Evolutionary conservation across 1,140 invertebrate species (phyloP).

Genomic region (Sycobia sp.): DNA sequence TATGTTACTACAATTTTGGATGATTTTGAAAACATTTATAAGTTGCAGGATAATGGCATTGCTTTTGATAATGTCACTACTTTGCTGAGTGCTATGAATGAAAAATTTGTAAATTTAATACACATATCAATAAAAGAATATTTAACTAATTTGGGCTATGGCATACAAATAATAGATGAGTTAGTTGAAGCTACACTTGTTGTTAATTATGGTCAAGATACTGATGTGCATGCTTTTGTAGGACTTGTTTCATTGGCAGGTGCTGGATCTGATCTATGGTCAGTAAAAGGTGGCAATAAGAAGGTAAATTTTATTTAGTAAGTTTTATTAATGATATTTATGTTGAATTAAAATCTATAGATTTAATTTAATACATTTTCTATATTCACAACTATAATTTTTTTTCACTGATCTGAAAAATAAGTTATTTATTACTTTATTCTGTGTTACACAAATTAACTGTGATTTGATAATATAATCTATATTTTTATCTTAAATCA

Average conservation of each 20-base stretch:
- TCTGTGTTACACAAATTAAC: too few relatives aligned
- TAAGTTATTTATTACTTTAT: too few relatives aligned
- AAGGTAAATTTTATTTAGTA: slow-evolving; percentile 51
- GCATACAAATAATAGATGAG: slow-evolving; percentile 64
- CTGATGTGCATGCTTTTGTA: slow-evolving; percentile 67
- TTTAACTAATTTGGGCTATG: slow-evolving; percentile 58
- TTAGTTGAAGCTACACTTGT: slow-evolving; percentile 63
- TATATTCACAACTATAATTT: too few relatives aligned
- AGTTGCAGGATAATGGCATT: slow-evolving; percentile 61
- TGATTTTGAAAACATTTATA: slow-evolving; percentile 65
- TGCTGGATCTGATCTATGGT: slow-evolving; percentile 65
- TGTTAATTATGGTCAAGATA: slow-evolving; percentile 71
- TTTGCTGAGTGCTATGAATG: slow-evolving; percentile 64
- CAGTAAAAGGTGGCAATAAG: slow-evolving; percentile 70
- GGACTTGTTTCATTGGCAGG: slow-evolving; percentile 67
- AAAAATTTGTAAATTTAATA: slow-evolving; percentile 61
- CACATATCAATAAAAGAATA: slow-evolving; percentile 54
- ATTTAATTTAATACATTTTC: not conserved
- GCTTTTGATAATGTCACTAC: slow-evolving; percentile 62
- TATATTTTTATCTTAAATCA: too few relatives aligned
- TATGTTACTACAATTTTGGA: slow-evolving; percentile 46
- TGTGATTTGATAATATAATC: too few relatives aligned
- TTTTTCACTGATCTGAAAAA: too few relatives aligned
- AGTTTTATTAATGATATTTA: slow-evolving; percentile 6
- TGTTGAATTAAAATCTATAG: not conserved